phyloP scores from a whole-genome alignment of 2,888 invertebrate genomes.

The Arge pagana region DNA sequence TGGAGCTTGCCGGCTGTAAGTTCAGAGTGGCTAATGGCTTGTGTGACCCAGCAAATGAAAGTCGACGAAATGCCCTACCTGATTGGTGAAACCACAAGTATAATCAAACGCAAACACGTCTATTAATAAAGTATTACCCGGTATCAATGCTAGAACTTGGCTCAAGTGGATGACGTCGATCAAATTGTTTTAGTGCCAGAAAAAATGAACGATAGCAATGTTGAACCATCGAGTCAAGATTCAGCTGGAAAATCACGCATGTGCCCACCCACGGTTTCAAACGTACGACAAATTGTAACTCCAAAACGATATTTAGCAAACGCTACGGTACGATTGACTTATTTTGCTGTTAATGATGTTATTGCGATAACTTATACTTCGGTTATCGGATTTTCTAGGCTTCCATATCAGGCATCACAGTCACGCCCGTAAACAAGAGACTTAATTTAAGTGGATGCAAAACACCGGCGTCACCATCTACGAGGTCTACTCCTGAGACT shows the following conservation, averaged over 20 bases:
- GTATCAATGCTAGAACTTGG: no score
- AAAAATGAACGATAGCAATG: slow-evolving; percentile 13
- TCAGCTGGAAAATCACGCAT: slow-evolving; percentile 11
- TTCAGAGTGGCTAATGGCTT: slow-evolving; percentile 76
- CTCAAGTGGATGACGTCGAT: no score
- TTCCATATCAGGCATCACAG: slow-evolving; percentile 21
- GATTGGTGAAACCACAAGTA: slow-evolving; percentile 64
- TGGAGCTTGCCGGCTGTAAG: slow-evolving; percentile 85
- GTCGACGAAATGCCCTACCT: slow-evolving; percentile 64
- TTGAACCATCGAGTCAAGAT: not conserved
- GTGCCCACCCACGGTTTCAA: slow-evolving; percentile 28
- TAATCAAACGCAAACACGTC: not conserved
- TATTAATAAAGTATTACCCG: no score
- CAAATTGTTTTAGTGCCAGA: slow-evolving; percentile 32
- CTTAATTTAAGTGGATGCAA: slow-evolving; percentile 40
- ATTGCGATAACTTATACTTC: no score
- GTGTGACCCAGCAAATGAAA: slow-evolving; percentile 64
- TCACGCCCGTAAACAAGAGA: slow-evolving; percentile 48
- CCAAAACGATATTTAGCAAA: slow-evolving; percentile 39
- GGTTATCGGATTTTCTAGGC: slow-evolving; percentile 13
- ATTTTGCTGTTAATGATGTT: no score
- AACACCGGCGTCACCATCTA: slow-evolving; percentile 56
- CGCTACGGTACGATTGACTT: no score
- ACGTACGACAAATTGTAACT: slow-evolving; percentile 35
- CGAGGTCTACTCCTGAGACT: slow-evolving; percentile 63